Evolutionary conservation across 2,797 vertebrate species (phyloP), one percentile per base, ranked within the genome.

Genomic region (Oceanodroma leucorhoa): DNA sequence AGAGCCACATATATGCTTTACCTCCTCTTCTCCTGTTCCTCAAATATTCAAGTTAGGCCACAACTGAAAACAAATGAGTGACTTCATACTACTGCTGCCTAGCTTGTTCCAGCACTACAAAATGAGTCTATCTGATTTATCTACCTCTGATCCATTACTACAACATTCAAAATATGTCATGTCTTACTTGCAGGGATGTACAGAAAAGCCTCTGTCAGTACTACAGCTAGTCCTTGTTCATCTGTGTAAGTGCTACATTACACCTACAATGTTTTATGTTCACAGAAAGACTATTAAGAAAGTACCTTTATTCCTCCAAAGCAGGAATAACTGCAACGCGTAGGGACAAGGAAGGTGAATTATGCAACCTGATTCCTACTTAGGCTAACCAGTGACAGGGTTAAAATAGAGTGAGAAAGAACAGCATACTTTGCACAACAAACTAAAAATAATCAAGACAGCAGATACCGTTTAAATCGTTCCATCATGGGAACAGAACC

Each of bases 401-500:
- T 86, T 77, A 85, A 91, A 93, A 85, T 0, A 86, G 67, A 89
- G 67, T 75, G 60, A 91, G 83, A 94, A 93, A 81, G 89, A 95
- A 80, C 57, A 92, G 60, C 82, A 53, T 78, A 93, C 60, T 95
- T 90, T 89, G 55, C 90, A 83, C 73, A 95, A 82, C 83, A 61
- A 94, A 93, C 92, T 90, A 94, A 95, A 96, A 96, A 94, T 80
- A 95, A 82, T 87, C 72, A 83, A 87, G 73, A 62, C 70, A 89
- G 84, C 48, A 92, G 84, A 93, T 95, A 93, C 36, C 3, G 0
- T 86, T 95, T 94, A 91, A 93, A 87, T 94, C 5, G 26, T 73
- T 94, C 73, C 62, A 70, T 77, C 91, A 91, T 96, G 95, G 95
- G 93, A 97, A 95, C 67, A 94, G 88, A 90, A 96, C 32, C 77